Evolutionary conservation across 1,140 invertebrate species (phyloP).

Genomic region (Sycophila sp.): DNA sequence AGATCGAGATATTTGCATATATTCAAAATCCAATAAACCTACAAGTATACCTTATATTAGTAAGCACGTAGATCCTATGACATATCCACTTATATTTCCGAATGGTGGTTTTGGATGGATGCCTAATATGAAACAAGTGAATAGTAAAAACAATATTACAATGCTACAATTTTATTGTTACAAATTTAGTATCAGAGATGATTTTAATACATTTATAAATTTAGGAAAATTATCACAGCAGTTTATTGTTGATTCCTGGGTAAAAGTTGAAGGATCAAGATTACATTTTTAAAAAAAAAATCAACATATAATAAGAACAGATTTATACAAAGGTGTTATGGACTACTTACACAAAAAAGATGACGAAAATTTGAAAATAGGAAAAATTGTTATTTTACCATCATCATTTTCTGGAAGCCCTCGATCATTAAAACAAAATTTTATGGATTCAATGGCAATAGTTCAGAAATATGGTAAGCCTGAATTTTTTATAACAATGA

Average conservation of each 20-base stretch:
- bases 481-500: slow-evolving; percentile 33
- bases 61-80: slow-evolving; percentile 1
- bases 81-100: slow-evolving; percentile 1
- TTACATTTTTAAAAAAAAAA: slow-evolving; percentile 9
- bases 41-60: neutral
- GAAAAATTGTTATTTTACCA: slow-evolving; percentile 32
- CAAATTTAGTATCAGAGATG: neutral
- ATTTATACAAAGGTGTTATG: slow-evolving; percentile 25
- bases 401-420: slow-evolving; percentile 19
- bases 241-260: neutral
- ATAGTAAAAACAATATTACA: neutral
- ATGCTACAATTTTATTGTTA: neutral
- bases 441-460: slow-evolving; percentile 32
- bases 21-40: slow-evolving; percentile 20
- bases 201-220: slow-evolving; percentile 1
- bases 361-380: slow-evolving; percentile 3
- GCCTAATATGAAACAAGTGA: neutral
- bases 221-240: neutral
- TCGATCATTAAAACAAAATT: slow-evolving; percentile 23
- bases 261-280: neutral
- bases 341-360: slow-evolving; percentile 34
- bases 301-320: slow-evolving; percentile 25
- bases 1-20: slow-evolving; percentile 48
- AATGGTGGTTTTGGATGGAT: neutral
- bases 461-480: slow-evolving; percentile 28